These are phyloP conservation scores for Micropterix aruncella DNA, from an alignment of 2,888 invertebrate species.

Conservation along the genomic window DNA sequence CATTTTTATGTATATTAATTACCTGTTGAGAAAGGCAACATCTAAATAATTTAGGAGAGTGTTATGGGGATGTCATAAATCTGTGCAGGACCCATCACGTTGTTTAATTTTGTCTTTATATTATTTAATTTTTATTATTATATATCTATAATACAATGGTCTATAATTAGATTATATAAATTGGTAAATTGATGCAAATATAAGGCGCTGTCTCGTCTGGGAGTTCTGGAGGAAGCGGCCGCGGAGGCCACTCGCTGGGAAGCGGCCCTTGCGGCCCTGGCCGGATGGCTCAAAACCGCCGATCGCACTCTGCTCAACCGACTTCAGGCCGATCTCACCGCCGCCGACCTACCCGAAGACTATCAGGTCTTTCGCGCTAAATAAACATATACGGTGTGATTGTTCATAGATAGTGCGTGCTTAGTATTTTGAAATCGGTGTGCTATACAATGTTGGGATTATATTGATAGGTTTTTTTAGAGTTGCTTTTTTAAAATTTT, in stretches of 20 bases:
- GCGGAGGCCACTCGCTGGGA: conserved; percentile 66
- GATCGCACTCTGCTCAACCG: conserved; percentile 54
- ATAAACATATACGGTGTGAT: conserved; percentile 11
- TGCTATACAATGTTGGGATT: conserved; percentile 5
- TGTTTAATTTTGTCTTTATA: no score
- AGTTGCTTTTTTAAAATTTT: no score
- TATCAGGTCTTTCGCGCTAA: conserved; percentile 52
- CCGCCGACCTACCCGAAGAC: conserved; percentile 67
- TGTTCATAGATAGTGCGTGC: conserved; percentile 1
- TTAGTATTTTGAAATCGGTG: background rate
- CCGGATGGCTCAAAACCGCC: conserved; percentile 55
- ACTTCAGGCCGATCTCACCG: conserved; percentile 62
- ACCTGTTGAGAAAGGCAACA: no score
- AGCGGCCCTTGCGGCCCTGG: conserved; percentile 55
- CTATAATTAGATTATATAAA: no score
- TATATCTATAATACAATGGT: no score
- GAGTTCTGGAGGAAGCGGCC: conserved; percentile 52
- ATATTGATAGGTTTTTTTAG: no score
- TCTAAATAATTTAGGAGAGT: no score
- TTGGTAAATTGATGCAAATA: no score
- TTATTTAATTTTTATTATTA: no score
- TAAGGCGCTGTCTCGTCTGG: conserved; percentile 45
- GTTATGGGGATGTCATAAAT: no score
- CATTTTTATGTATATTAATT: no score
- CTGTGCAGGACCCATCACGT: no score